phyloP scores from a whole-genome alignment of 2,888 invertebrate genomes.

The Prenolepis imparis region DNA sequence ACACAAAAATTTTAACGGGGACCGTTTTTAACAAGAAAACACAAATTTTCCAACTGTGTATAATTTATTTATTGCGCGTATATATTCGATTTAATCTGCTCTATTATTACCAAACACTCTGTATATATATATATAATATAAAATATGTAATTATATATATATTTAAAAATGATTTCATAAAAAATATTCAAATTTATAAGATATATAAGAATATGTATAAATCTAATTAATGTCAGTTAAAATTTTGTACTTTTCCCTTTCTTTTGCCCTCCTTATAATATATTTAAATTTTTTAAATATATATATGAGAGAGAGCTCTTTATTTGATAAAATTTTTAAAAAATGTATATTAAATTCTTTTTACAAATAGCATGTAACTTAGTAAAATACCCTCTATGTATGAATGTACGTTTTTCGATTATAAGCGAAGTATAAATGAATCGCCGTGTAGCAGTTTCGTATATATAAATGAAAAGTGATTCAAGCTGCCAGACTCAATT shows the following conservation, averaged over 20 bases:
- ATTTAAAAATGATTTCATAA: neutral
- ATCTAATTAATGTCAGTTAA: too few species aligned
- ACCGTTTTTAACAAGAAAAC: too few species aligned
- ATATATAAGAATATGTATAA: too few species aligned
- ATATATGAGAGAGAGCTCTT: neutral
- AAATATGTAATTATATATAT: too few species aligned
- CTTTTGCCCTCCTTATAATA: too few species aligned
- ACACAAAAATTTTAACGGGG: too few species aligned
- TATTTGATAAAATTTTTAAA: neutral
- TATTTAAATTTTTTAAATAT: too few species aligned
- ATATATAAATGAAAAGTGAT: conserved; percentile 31
- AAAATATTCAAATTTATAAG: neutral
- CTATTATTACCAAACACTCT: too few species aligned
- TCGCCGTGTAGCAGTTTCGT: conserved; percentile 14
- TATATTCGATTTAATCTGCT: too few species aligned
- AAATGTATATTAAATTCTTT: neutral
- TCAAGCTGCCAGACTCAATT: conserved; percentile 58
- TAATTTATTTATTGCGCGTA: too few species aligned
- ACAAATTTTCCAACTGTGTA: too few species aligned
- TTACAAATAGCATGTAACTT: neutral
- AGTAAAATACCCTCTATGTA: neutral
- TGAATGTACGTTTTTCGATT: neutral
- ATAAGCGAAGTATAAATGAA: conserved; percentile 34
- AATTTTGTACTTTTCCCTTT: neutral
- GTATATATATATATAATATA: too few species aligned